A percentile compares a stretch with the other conserved stretches of the same genome.
Evolutionary conservation across 2,797 vertebrate genomes (phyloP).

Genomic region (Crossoptilon crossoptilon): DNA sequence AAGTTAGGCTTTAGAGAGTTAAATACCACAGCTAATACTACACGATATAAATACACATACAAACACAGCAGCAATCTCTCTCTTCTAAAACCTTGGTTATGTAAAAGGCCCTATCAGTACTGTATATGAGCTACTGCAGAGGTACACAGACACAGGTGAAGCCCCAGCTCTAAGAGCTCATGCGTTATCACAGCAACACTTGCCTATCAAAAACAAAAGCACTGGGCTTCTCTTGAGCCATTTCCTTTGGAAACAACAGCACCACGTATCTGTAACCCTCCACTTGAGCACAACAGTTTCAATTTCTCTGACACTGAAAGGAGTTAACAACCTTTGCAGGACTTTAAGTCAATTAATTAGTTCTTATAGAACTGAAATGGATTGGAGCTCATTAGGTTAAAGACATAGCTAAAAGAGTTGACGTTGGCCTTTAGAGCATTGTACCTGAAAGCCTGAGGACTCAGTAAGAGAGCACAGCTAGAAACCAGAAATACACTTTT

Average conservation of each 20-base stretch:
- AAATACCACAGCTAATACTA: background rate
- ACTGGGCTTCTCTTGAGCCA: background rate
- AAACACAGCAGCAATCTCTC: no score
- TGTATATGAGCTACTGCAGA: background rate
- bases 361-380: background rate
- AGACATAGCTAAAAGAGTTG: background rate
- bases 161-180: background rate
- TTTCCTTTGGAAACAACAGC: background rate
- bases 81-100: background rate
- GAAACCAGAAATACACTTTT: background rate
- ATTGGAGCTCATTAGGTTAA: background rate
- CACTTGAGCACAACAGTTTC: background rate
- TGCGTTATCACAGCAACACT: rapidly evolving
- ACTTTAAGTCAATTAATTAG: background rate
- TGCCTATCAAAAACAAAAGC: background rate
- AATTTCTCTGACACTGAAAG: background rate
- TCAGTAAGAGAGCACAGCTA: rapidly evolving
- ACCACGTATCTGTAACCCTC: rapidly evolving
- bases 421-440: background rate
- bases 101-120: background rate
- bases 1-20: background rate
- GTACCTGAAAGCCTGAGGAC: background rate
- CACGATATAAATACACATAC: background rate
- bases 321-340: background rate
- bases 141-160: background rate